Conservation (phyloP, 1,140 invertebrate species). For the Saxidomus purpurata region DNA sequence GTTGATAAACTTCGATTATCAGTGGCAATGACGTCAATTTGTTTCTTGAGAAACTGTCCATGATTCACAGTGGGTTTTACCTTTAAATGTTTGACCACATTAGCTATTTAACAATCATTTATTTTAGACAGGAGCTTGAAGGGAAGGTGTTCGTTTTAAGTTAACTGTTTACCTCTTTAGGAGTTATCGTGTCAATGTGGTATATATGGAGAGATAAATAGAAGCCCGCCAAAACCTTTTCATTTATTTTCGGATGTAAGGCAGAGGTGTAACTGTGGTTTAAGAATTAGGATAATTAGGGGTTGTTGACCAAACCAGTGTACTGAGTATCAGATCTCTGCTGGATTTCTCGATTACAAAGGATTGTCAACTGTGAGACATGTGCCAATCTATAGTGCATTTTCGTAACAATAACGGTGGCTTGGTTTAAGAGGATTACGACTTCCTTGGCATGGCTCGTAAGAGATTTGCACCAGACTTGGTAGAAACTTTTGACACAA, state of each 20-base stretch:
- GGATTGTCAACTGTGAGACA: background rate
- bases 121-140: background rate
- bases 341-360: background rate
- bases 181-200: background rate
- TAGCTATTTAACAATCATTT: background rate
- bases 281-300: background rate
- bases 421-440: background rate
- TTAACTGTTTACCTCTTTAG: background rate
- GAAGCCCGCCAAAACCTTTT: background rate
- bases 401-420: background rate
- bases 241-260: background rate
- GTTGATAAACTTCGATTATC: background rate
- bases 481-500: background rate
- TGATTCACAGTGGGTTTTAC: background rate
- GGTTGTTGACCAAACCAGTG: background rate
- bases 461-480: background rate
- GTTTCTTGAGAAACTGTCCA: background rate
- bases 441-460: background rate
- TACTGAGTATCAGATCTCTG: background rate
- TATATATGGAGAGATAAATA: background rate
- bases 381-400: background rate
- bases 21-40: conserved; percentile 1
- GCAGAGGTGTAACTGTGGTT: background rate
- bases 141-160: background rate
- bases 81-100: conserved; percentile 4